These are phyloP conservation scores for Aphelocoma coerulescens DNA, from an alignment of 2,113 vertebrate species.

Conservation along the genomic window DNA sequence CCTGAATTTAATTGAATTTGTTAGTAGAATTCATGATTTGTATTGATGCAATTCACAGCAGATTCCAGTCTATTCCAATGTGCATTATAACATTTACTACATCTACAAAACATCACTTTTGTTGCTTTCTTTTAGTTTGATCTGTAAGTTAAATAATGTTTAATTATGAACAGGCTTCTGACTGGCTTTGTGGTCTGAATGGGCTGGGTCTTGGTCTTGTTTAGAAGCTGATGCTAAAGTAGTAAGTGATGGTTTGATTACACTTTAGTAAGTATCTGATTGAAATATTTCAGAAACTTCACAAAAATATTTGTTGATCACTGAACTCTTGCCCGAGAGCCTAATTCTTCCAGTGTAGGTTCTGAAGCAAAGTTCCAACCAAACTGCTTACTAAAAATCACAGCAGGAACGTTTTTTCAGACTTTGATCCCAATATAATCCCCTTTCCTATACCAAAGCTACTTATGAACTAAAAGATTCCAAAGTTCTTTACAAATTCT, in stretches of 20 bases:
- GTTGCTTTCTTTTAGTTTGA: not conserved
- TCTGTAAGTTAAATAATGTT: rapidly evolving
- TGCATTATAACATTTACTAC: not conserved
- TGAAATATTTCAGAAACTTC: not conserved
- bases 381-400: not conserved
- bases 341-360: not conserved
- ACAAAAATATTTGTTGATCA: not conserved
- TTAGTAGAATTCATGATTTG: not conserved
- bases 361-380: not conserved
- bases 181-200: not conserved
- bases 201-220: not conserved
- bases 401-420: not conserved
- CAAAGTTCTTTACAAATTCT: not conserved
- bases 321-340: not conserved
- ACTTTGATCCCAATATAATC: not conserved
- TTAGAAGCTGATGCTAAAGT: not conserved
- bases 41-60: not conserved
- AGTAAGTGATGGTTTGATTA: not conserved
- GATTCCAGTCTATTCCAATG: not conserved
- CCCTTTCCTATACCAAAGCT: not conserved
- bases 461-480: not conserved
- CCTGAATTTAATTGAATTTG: not conserved
- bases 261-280: not conserved
- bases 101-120: not conserved
- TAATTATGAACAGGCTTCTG: not conserved